Base-by-base conservation (phyloP, 1,140 invertebrate genomes). In the Drosophila ohnishii region DNA sequence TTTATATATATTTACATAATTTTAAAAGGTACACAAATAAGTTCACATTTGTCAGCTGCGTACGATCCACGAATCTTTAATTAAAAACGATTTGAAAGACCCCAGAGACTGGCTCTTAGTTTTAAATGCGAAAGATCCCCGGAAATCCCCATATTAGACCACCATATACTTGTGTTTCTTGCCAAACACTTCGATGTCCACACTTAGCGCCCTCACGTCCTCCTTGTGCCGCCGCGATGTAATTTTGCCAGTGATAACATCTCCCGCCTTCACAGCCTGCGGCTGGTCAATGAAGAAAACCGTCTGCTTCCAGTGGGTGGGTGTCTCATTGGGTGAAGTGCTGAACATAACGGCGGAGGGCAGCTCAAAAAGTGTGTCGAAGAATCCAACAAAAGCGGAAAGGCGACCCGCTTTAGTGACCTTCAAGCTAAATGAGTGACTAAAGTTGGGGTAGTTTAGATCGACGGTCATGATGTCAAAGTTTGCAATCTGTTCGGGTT, bases 301-400 rank as follows among this genome's bases (percentile, higher is more conserved):
- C 3, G 97, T 99, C 93, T 99, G 98, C 90, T 99, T 98, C 98
- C 98, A 99, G 93, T 99, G 98, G 16, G 99, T 99, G 69, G 94
- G 93, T 88, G 94, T 94, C 86, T 92, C 93, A 75, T 92, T 93
- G 74, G 95, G 97, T 60, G 95, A 96, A 80, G 97, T 97, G 50
- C 95, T 95, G 74, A 97, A 94, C 32, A 93, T 92, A 14, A 95
- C 92, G 28, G 93, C 91, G 80, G 94, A 93, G 3, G 95, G 94
- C 56, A 97, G 90, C 75, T 97, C 96, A 91, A 98, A 98, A 78
- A 95, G 95, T n/a, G 95, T 95, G 92, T 97, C 96, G 92, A 99
- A 99, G 93, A 97, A 99, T 14, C 97, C 97, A 58, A 97, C 96
- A 57, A 99, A 94, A 10, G 97, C 96, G 11, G 97, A 98, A 28